Percentiles rank a stretch among this genome's conserved stretches.
phyloP scores from a whole-genome alignment of 2,888 invertebrate species.

The Microctonus hyperodae region DNA sequence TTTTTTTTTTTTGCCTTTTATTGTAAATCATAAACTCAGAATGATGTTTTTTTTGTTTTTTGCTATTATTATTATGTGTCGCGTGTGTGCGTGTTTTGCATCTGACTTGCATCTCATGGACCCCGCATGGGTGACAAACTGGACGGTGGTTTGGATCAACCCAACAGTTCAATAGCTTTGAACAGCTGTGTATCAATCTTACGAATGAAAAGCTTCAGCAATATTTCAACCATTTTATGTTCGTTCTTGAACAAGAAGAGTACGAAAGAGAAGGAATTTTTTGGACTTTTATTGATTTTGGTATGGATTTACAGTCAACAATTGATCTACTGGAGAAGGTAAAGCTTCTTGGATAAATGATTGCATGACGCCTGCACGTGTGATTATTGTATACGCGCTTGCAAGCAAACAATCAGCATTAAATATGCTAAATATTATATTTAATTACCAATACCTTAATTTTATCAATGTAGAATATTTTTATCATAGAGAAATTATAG shows the following conservation, averaged over 20 bases:
- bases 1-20: not conserved
- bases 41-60: not conserved
- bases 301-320: conserved; percentile 91
- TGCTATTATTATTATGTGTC: not conserved
- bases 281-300: conserved; percentile 95
- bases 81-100: conserved; percentile 47
- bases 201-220: conserved; percentile 95
- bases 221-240: conserved; percentile 97
- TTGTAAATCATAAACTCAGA: not conserved
- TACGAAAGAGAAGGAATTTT: conserved; percentile 90
- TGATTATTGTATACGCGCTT: conserved; percentile 36
- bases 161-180: conserved; percentile 89
- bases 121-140: conserved; percentile 33
- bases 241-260: conserved; percentile 94
- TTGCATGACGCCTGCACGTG: conserved; percentile 21
- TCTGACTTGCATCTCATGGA: conserved; percentile 37
- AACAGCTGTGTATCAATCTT: conserved; percentile 96
- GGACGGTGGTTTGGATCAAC: conserved; percentile 21
- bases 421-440: not conserved
- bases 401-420: conserved; percentile 34
- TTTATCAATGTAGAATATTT: not conserved
- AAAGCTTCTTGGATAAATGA: conserved; percentile 50
- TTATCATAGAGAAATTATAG: not conserved
- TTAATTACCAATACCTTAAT: not conserved
- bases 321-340: conserved; percentile 93